Base-by-base conservation (phyloP, 2,113 vertebrate genomes). In the Dasyprocta punctata region DNA sequence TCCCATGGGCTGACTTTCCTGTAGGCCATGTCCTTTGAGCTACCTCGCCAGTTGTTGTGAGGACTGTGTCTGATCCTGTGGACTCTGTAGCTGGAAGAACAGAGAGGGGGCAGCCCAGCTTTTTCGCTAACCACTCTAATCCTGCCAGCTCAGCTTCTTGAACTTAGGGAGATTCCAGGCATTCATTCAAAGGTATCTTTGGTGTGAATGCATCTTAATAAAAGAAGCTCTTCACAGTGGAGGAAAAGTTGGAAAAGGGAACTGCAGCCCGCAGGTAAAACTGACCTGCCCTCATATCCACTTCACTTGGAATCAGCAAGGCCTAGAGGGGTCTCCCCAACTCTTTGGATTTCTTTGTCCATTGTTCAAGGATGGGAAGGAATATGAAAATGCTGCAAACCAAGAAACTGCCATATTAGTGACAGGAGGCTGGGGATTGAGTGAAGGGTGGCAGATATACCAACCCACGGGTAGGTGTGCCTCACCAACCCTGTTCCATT, bases 361-460 rank as follows among this genome's bases (percentile, higher is more conserved):
- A 19, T 1, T 30, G 3, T 12, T 49, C 52, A 20, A 3, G 38
- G 52, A 92, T 22, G 0, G 14, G 36, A 84, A 24, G 22, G 28
- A 49, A 67, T 3, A 20, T 0, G 24, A 49, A 78, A 65, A n/a
- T 0, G 3, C 6, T 26, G 30, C 28, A 69, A n/a, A 47, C 26
- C 63, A 30, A 44, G 75, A 38, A 44, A 52, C 24, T 38, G 4
- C 1, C 6, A 0, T 12, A 4, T 24, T 44, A 0, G 0, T 7
- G 36, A 56, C 38, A 49, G 16, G 69, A 19, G 61, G 28, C 44
- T 47, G 38, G 41, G 3, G 5, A 7, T 20, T 33, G 49, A 75
- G 36, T 1, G 13, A 30, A 86, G 47, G 3, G 8, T 26, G 20
- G 28, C 20, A 7, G 3, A 1, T 8, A 41, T 11, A 1, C 60